These are phyloP conservation scores for Tricholaema leucomelas DNA, from an alignment of 2,113 vertebrate species.

Conservation along the genomic window DNA sequence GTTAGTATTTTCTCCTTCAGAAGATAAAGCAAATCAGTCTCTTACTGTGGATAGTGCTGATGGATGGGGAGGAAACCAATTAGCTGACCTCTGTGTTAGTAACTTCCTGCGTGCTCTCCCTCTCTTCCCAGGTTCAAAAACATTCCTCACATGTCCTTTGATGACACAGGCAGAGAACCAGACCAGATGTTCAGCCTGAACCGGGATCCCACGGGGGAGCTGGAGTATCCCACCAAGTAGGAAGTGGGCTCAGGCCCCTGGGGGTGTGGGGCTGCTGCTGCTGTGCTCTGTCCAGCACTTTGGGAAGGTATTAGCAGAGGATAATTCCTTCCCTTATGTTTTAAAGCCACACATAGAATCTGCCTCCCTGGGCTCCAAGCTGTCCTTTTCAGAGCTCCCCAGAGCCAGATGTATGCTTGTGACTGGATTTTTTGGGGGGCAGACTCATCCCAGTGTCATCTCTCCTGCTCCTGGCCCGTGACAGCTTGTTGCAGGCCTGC, in stretches of 20 bases:
- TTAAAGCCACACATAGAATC: background rate
- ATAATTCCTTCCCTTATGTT: background rate
- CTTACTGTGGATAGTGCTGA: rapidly evolving
- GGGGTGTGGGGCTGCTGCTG: rapidly evolving
- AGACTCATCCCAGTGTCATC: rapidly evolving
- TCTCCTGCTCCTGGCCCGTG: background rate
- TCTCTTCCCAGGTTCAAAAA: constrained; percentile 87
- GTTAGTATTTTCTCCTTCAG: too few species aligned
- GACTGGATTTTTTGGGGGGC: background rate
- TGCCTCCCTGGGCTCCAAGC: background rate
- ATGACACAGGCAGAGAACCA: constrained; percentile 87
- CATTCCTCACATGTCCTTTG: constrained; percentile 97
- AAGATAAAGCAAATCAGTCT: background rate
- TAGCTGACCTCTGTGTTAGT: background rate
- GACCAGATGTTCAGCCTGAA: constrained; percentile 94
- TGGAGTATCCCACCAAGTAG: constrained; percentile 97
- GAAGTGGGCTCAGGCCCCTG: rapidly evolving
- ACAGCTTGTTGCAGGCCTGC: background rate
- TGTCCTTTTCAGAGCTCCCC: background rate
- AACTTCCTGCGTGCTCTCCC: background rate
- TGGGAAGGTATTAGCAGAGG: background rate
- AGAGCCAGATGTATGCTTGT: background rate
- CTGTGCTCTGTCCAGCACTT: background rate
- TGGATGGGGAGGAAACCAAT: background rate
- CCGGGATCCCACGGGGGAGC: constrained; percentile 84